These are phyloP conservation scores for Lophochroa leadbeateri DNA, from an alignment of 2,113 vertebrate species.

Conservation along the genomic window DNA sequence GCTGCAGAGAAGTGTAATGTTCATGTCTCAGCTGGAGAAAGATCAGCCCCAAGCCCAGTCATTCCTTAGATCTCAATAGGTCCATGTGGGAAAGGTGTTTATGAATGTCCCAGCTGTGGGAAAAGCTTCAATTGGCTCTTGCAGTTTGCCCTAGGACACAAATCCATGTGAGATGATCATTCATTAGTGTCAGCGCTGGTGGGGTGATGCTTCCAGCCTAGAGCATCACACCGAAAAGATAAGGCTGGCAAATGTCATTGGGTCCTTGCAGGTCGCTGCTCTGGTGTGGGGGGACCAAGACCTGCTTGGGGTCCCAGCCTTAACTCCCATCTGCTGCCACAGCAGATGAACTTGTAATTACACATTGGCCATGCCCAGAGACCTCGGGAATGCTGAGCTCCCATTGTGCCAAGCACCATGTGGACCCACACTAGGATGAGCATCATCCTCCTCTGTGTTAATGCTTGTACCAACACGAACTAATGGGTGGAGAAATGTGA, in stretches of 20 bases:
- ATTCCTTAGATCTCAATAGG: background rate
- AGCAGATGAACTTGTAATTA: background rate
- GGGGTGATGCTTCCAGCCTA: background rate
- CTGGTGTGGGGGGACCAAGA: background rate
- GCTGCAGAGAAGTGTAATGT: background rate
- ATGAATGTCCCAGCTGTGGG: background rate
- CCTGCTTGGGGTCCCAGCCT: background rate
- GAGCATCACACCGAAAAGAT: background rate
- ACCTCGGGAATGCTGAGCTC: accelerated
- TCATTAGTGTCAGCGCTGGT: background rate
- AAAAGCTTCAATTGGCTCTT: background rate
- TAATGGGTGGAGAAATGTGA: background rate
- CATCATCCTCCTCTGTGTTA: background rate
- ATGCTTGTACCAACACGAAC: too few species aligned
- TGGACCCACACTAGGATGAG: accelerated
- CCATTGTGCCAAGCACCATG: accelerated
- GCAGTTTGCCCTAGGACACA: background rate
- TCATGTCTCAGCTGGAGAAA: background rate
- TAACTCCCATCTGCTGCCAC: accelerated
- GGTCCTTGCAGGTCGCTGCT: background rate
- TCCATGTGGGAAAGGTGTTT: background rate
- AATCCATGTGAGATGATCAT: background rate
- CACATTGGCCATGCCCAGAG: background rate
- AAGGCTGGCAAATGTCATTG: background rate
- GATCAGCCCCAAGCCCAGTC: background rate